Conservation (phyloP, 2,888 invertebrate genomes). For the Heliconius ethilla region DNA sequence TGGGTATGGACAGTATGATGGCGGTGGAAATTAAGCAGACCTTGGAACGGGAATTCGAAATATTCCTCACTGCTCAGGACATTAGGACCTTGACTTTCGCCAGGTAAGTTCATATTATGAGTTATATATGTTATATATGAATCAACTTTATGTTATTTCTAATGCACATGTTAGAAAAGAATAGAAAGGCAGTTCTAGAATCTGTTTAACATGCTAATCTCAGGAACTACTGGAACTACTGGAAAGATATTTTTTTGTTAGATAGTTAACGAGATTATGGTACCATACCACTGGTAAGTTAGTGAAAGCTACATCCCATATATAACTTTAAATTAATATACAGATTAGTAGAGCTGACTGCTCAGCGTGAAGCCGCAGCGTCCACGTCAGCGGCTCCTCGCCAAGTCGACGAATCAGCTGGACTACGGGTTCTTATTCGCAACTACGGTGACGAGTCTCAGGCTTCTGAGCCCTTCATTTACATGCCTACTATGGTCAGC, state of each 20-base stretch:
- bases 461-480: conserved; percentile 78
- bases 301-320: no score
- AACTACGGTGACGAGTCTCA: conserved; percentile 83
- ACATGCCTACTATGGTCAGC: conserved; percentile 78
- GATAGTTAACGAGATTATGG: no score
- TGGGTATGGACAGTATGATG: conserved; percentile 99
- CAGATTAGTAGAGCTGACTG: conserved; percentile 27
- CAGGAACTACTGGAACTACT: no score
- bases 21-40: conserved; percentile 97
- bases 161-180: no score
- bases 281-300: no score
- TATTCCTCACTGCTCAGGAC: conserved; percentile 92
- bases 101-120: conserved; percentile 62
- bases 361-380: conserved; percentile 41
- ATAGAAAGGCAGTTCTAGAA: no score
- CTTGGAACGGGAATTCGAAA: conserved; percentile 93
- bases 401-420: conserved; percentile 60
- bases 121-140: neutral
- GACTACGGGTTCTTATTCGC: conserved; percentile 82
- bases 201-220: no score
- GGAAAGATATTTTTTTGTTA: no score
- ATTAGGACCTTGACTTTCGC: conserved; percentile 90
- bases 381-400: conserved; percentile 63
- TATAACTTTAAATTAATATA: neutral
- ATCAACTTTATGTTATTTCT: neutral